phyloP scores from a whole-genome alignment of 2,797 vertebrate genomes.

The Syngnathus acus region DNA sequence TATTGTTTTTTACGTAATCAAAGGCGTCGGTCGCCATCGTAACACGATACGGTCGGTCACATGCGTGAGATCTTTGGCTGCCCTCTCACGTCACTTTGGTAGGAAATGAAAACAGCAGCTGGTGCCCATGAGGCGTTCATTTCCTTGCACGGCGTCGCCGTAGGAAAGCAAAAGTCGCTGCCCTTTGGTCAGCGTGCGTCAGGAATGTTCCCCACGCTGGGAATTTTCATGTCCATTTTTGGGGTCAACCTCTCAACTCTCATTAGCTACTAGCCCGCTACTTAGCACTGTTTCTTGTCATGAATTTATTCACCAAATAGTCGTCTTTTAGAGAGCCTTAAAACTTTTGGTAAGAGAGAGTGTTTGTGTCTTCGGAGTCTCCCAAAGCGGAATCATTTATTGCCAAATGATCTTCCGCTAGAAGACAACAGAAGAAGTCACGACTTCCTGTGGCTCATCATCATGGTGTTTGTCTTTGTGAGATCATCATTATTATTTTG shows the following conservation, averaged over 20 bases:
- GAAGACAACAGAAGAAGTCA: too few relatives aligned
- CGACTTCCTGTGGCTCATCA: too few relatives aligned
- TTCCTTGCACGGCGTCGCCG: slow-evolving; percentile 35
- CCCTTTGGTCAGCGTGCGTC: slow-evolving; percentile 42
- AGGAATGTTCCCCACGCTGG: slow-evolving; percentile 15
- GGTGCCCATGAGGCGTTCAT: slow-evolving; percentile 44
- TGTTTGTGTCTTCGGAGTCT: too few relatives aligned
- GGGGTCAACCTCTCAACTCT: slow-evolving; percentile 32
- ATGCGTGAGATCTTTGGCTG: slow-evolving; percentile 27
- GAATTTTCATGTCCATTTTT: slow-evolving; percentile 62
- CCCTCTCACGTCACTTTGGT: slow-evolving; percentile 47
- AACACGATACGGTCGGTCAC: slow-evolving; percentile 38
- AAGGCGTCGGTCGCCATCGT: slow-evolving; percentile 23
- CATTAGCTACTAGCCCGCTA: not conserved
- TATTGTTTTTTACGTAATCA: slow-evolving; percentile 15
- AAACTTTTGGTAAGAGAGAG: not conserved
- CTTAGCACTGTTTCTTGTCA: not conserved
- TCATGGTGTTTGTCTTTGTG: too few relatives aligned
- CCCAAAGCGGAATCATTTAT: too few relatives aligned
- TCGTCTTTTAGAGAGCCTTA: too few relatives aligned
- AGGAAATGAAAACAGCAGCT: slow-evolving; percentile 62
- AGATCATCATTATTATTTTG: too few relatives aligned
- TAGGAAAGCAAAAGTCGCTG: slow-evolving; percentile 32
- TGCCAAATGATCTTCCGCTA: too few relatives aligned
- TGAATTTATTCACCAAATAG: too few relatives aligned